Conservation (phyloP, 2,113 vertebrate genomes). For the Platichthys flesus region DNA sequence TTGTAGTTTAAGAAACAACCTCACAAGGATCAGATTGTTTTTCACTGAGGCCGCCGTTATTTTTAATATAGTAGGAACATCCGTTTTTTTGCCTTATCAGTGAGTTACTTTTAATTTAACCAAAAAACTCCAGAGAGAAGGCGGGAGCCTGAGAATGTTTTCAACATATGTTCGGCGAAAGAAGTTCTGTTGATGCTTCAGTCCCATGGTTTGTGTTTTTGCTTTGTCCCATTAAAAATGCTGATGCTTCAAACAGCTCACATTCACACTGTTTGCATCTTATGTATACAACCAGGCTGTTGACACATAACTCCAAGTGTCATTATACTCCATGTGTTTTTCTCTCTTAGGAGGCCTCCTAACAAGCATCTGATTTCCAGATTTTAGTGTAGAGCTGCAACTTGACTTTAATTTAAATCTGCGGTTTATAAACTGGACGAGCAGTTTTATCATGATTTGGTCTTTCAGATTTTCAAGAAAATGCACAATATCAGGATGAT, state of each 20-base stretch:
- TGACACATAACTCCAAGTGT: background rate
- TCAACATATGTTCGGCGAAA: constrained; percentile 56
- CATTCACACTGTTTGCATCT: constrained; percentile 34
- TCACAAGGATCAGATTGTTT: constrained; percentile 32
- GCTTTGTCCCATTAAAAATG: constrained; percentile 82
- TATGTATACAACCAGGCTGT: constrained; percentile 15
- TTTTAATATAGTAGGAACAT: constrained; percentile 55
- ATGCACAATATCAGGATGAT: background rate
- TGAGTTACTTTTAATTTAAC: constrained; percentile 72
- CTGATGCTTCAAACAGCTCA: constrained; percentile 68
- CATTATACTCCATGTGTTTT: background rate
- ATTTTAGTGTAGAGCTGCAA: background rate
- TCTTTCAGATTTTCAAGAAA: too few relatives aligned
- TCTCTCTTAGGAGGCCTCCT: background rate
- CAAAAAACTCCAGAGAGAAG: constrained; percentile 68
- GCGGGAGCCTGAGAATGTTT: constrained; percentile 78
- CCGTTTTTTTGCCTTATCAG: constrained; percentile 78
- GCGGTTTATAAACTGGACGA: background rate
- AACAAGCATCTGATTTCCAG: background rate
- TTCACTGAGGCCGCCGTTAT: constrained; percentile 49
- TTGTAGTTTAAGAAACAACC: constrained; percentile 49
- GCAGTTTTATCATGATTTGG: too few relatives aligned
- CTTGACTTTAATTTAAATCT: background rate
- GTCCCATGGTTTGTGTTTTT: constrained; percentile 75
- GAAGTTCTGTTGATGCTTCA: constrained; percentile 72